Evolutionary conservation across 2,888 invertebrate species (phyloP).

Genomic region (Dryobota labecula): DNA sequence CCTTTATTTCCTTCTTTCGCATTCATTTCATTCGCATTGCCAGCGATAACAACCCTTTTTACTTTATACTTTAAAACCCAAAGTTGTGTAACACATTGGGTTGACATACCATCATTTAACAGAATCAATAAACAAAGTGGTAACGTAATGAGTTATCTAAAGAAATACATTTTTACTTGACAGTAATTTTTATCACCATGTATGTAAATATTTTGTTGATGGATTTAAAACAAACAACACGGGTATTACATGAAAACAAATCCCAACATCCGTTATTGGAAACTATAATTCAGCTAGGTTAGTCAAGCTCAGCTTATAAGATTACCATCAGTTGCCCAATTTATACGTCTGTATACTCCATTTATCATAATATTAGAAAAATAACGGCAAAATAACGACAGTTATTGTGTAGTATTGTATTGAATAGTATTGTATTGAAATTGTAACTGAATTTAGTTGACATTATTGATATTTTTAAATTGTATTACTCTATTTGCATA

Average conservation of each 20-base stretch:
- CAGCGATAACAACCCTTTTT: constrained; percentile 82
- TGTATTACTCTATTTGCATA: too few relatives aligned
- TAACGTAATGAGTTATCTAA: neutral
- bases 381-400: too few relatives aligned
- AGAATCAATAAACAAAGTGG: constrained; percentile 18
- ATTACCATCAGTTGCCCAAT: neutral
- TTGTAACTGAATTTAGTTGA: too few relatives aligned
- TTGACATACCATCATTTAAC: constrained; percentile 23
- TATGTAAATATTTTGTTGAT: neutral
- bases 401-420: too few relatives aligned
- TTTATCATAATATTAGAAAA: too few relatives aligned
- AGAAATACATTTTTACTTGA: neutral
- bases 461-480: too few relatives aligned
- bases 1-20: constrained; percentile 78
- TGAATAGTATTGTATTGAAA: too few relatives aligned
- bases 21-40: constrained; percentile 75
- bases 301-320: neutral
- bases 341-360: neutral
- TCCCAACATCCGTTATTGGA: neutral
- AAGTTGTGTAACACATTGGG: constrained; percentile 68
- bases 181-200: neutral
- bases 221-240: neutral
- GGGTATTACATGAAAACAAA: neutral
- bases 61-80: constrained; percentile 64
- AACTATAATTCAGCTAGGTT: neutral